Base-by-base conservation (phyloP, 2,113 vertebrate species). In the Nycticorax nycticorax region DNA sequence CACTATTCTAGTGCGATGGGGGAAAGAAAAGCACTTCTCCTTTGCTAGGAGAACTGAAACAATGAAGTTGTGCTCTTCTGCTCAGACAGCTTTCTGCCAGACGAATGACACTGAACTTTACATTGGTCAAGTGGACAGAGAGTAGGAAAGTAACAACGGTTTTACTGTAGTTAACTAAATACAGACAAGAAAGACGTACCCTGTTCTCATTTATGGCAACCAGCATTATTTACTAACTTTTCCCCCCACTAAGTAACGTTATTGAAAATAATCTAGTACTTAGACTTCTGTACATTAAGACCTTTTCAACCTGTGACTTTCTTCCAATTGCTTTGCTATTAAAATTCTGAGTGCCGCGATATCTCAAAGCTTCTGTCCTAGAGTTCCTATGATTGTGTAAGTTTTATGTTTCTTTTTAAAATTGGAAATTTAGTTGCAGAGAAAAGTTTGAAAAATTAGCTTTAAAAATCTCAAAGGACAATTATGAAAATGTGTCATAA, bases 211-310 rank as follows among this genome's bases (percentile, higher is more conserved):
- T 45, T 45, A 14, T 16, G 27, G 23, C 8, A 87, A 45, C 2
- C 1, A 86, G 16, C 12, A 39, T 3, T 10, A 68, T 45, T 79
- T 43, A 37, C 20, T 57, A 27, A 41, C 41, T 6, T 15, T 12
- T 19, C 3, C 3, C 7, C 6, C 6, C 9, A 4, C 8, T 26
- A 24, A 59, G 4, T 3, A 57, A 5, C 2, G 9, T 23, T 69
- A 21, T 8, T 71, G 11, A 32, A 72, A 79, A 41, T 67, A 27
- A 41, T 7, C 8, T 73, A 10, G 16, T 12, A 39, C 28, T 57
- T 72, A 5, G 14, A 56, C 9, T 62, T 76, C 22, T 12, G 13
- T 10, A 45, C 11, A 4, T 20, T 14, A 50, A 1, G 14, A 30
- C 4, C 8, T 90, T 85, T 63, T 33, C 14, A 90, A 17, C 6